These are phyloP conservation scores for Aphaenogaster ashmeadi DNA, from an alignment of 1,140 invertebrate genomes.

Conservation along the genomic window DNA sequence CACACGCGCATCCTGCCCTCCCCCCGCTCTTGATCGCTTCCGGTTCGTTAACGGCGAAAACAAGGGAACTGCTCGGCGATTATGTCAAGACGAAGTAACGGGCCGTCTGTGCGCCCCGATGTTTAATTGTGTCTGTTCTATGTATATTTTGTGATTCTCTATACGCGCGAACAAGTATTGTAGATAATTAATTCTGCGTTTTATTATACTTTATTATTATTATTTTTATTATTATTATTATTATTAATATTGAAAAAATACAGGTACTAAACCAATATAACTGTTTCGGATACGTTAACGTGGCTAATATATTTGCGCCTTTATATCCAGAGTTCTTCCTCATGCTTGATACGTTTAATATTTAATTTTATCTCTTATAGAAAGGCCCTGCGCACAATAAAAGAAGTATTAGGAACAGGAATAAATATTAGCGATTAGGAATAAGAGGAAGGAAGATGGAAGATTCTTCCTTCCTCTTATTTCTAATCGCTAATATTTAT, in stretches of 20 bases:
- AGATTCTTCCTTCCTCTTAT: too few species aligned
- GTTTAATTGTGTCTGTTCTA: constrained; percentile 75
- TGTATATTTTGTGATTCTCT: constrained; percentile 88
- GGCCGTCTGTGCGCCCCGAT: constrained; percentile 25
- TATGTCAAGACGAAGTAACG: constrained; percentile 37
- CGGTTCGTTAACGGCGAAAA: constrained; percentile 45
- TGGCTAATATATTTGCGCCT: constrained; percentile 29
- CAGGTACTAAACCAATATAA: constrained; percentile 84
- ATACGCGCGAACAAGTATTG: constrained; percentile 85
- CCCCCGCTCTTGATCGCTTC: constrained; percentile 50
- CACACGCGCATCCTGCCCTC: neutral
- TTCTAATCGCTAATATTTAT: too few species aligned
- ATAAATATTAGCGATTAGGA: too few species aligned
- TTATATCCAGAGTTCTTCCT: constrained; percentile 7
- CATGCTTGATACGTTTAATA: neutral
- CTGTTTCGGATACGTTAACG: constrained; percentile 71
- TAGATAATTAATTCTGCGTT: constrained; percentile 86
- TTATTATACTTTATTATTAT: constrained; percentile 84
- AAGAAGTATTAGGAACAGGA: too few species aligned
- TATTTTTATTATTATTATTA: constrained; percentile 77
- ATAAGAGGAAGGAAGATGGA: too few species aligned
- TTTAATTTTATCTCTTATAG: neutral
- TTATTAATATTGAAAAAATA: constrained; percentile 81
- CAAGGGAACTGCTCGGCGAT: constrained; percentile 31
- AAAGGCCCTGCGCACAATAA: neutral